Base-by-base conservation (phyloP, 2,113 vertebrate genomes). In the Solea solea region DNA sequence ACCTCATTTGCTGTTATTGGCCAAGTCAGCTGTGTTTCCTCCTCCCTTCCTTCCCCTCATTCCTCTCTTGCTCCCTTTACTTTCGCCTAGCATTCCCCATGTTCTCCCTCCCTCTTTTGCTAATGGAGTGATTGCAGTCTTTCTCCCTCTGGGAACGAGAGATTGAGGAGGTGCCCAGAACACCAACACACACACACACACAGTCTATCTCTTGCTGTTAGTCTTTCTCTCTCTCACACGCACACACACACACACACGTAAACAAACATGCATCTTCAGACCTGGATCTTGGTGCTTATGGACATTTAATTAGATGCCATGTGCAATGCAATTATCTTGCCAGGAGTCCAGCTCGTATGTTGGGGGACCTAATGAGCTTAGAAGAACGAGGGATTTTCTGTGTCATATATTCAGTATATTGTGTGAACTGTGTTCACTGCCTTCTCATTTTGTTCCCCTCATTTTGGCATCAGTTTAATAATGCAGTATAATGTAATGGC, bases 1-100 rank as follows among this genome's bases (percentile, higher is more conserved):
- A 92, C 92, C 89, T 91, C 86, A 91, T 93, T 93, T 92, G 91
- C 86, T 86, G 89, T 92, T 91, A 93, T 93, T 93, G 90, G 92
- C 87, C 74, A 90, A 88, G 90, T 93, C 91, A 92, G 92, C 90
- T 91, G 87, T 85, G 89, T 81, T 81, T 80, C 52, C 46, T 68
- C 72, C 73, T 74, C 78, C 77, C 64, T 27, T 11, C 59, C 54
- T 53, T 49, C 66, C 42, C 44, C 25, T 21, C 66, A 45, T 73
- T 74, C 54, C 82, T 62, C 53, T 59, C 40, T 57, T 69, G 28
- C 72, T 60, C 62, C 58, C 74, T 62, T 73, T 9, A 13, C 44
- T 14, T 14, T 14, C 12, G 10, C 11, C 8, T 48, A 45, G 3
- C 44, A 45, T 12, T 14, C 11, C 9, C 80, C 63, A 50, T 56